These are phyloP conservation scores for Lagopus muta DNA, from an alignment of 2,113 vertebrate species.

Conservation along the genomic window DNA sequence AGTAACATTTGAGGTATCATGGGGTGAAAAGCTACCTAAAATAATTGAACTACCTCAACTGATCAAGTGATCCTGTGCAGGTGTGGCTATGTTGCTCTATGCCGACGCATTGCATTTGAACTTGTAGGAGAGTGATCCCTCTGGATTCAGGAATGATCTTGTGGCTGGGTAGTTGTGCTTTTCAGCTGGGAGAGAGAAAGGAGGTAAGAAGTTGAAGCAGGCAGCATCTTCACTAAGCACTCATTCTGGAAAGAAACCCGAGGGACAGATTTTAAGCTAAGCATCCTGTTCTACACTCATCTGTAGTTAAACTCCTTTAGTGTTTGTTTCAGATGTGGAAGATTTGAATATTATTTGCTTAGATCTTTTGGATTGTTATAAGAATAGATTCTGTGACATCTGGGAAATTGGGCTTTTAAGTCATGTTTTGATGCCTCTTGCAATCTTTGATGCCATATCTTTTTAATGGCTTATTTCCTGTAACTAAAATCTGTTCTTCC, in stretches of 20 bases:
- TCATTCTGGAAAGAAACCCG: not conserved
- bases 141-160: not conserved
- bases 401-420: not conserved
- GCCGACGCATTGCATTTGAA: not conserved
- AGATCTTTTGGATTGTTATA: not conserved
- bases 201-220: not conserved
- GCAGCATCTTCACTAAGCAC: not conserved
- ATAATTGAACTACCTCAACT: not conserved
- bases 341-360: not conserved
- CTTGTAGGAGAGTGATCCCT: not conserved
- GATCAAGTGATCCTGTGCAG: not conserved
- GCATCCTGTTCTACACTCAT: not conserved
- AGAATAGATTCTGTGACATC: not conserved
- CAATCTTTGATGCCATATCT: accelerated
- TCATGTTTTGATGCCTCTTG: not conserved
- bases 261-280: not conserved
- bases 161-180: not conserved
- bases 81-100: not conserved
- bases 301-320: not conserved
- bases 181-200: not conserved
- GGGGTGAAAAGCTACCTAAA: not conserved
- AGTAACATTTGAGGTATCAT: not conserved
- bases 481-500: not conserved
- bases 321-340: not conserved
- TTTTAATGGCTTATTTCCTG: not conserved